Percentiles rank a stretch among this genome's conserved stretches.
phyloP scores from a whole-genome alignment of 2,113 vertebrate species.

The Redunca redunca region DNA sequence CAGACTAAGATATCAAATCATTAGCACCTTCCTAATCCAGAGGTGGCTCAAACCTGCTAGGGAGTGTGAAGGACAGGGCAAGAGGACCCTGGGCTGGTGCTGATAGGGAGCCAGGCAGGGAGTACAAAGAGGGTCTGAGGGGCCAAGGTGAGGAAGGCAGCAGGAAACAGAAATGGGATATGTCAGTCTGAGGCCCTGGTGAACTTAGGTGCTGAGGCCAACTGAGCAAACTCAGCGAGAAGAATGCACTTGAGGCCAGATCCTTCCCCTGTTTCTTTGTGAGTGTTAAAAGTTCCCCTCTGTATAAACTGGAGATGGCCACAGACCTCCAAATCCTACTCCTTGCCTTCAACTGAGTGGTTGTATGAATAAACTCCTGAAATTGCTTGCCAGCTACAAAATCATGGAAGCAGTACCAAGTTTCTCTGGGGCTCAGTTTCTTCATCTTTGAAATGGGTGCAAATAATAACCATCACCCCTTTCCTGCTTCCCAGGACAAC shows the following conservation, averaged over 20 bases:
- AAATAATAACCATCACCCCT: not conserved
- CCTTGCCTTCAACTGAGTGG: not conserved
- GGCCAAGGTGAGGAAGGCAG: not conserved
- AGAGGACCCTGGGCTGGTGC: not conserved
- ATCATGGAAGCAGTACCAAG: not conserved
- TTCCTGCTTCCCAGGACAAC: not conserved
- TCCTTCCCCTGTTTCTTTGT: not conserved
- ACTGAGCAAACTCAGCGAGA: fast-evolving
- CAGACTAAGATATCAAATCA: conserved; percentile 59
- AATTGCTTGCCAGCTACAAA: not conserved
- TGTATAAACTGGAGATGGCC: not conserved
- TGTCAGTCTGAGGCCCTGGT: not conserved
- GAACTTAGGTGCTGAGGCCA: not conserved
- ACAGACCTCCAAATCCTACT: not conserved
- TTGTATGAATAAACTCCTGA: not conserved
- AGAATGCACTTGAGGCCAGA: not conserved
- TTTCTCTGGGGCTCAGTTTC: not conserved
- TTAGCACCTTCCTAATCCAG: conserved; percentile 27
- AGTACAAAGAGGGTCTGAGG: fast-evolving
- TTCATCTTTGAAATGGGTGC: not conserved
- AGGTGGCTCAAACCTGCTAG: not conserved
- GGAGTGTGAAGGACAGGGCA: fast-evolving
- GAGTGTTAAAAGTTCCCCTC: not conserved
- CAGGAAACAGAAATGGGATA: not conserved
- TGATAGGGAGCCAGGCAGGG: not conserved